Conservation (phyloP, 2,113 vertebrate species). For the Carassius carassius region DNA sequence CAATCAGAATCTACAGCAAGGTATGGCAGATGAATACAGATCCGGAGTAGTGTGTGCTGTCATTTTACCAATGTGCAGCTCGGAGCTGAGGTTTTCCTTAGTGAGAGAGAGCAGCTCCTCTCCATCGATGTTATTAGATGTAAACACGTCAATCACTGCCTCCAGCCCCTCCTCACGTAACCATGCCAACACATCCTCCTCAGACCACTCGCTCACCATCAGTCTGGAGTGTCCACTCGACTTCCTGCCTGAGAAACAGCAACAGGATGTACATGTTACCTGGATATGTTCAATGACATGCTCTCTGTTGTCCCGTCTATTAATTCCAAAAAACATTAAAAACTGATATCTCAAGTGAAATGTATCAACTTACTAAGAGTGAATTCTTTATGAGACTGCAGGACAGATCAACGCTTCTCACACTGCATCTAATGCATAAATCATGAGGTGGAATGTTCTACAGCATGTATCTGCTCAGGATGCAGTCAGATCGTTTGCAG, state of each 20-base stretch:
- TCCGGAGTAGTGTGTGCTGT: conserved; percentile 26
- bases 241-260: conserved; percentile 66
- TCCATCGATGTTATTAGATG: conserved; percentile 91
- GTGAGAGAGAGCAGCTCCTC: conserved; percentile 86
- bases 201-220: conserved; percentile 86
- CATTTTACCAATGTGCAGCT: conserved; percentile 91
- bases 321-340: too few species aligned
- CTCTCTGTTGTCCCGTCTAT: too few species aligned
- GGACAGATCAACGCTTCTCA: background rate
- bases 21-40: background rate
- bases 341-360: background rate
- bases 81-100: conserved; percentile 85
- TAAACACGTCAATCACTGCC: conserved; percentile 81
- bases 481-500: conserved; percentile 11
- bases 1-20: background rate
- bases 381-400: conserved; percentile 7
- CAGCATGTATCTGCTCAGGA: background rate
- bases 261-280: conserved; percentile 28
- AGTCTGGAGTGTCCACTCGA: conserved; percentile 64
- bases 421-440: conserved; percentile 9
- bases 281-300: too few species aligned
- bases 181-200: conserved; percentile 90
- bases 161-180: conserved; percentile 81
- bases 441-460: conserved; percentile 16
- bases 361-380: background rate